These are phyloP conservation scores for Silvanus unidentatus DNA, from an alignment of 2,888 invertebrate genomes.

Conservation along the genomic window DNA sequence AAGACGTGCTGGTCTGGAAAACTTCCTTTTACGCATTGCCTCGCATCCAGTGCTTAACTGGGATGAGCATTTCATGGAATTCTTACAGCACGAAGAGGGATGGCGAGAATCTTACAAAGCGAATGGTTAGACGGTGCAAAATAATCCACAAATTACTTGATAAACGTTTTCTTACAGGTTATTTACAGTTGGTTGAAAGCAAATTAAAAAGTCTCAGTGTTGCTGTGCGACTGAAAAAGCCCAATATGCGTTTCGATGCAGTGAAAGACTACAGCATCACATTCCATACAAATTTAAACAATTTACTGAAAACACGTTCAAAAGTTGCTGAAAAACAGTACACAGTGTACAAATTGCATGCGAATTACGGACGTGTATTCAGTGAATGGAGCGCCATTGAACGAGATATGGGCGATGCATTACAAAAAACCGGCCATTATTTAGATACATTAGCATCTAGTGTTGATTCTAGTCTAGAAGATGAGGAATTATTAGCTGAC, in stretches of 20 bases:
- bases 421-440: slow-evolving; percentile 64
- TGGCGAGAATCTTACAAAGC: slow-evolving; percentile 74
- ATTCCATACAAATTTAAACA: slow-evolving; percentile 58
- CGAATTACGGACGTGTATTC: slow-evolving; percentile 74
- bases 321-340: slow-evolving; percentile 71
- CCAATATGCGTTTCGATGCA: slow-evolving; percentile 67
- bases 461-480: slow-evolving; percentile 55
- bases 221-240: slow-evolving; percentile 65
- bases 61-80: slow-evolving; percentile 71
- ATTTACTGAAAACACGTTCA: slow-evolving; percentile 56
- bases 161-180: too few relatives aligned
- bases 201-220: slow-evolving; percentile 71
- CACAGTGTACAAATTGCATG: slow-evolving; percentile 72
- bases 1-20: slow-evolving; percentile 75
- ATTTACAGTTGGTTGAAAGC: slow-evolving; percentile 66
- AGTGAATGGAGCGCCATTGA: slow-evolving; percentile 83
- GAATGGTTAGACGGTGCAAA: slow-evolving; percentile 55
- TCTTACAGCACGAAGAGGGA: slow-evolving; percentile 70
- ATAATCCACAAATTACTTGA: slow-evolving; percentile 1
- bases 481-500: slow-evolving; percentile 76
- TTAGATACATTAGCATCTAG: slow-evolving; percentile 47
- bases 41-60: slow-evolving; percentile 68
- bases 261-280: slow-evolving; percentile 71
- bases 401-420: slow-evolving; percentile 71
- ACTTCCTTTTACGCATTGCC: slow-evolving; percentile 69